These are phyloP conservation scores for Sphenopsis melanotis DNA, from an alignment of 2,797 vertebrate species.

Conservation along the genomic window DNA sequence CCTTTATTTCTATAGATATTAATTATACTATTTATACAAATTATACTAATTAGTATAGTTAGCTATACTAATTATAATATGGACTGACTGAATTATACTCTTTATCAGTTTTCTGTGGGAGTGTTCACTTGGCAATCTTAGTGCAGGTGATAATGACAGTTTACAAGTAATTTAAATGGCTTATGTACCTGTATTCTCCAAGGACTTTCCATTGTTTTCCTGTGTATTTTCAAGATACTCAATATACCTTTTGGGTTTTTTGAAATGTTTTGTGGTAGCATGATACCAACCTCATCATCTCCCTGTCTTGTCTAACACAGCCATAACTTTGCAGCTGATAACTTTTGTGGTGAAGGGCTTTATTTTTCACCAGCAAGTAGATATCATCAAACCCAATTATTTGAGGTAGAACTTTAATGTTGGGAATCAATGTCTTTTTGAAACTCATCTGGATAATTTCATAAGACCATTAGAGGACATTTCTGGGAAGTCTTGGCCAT, in stretches of 20 bases:
- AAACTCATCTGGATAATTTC: background rate
- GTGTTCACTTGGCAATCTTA: background rate
- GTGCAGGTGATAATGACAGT: background rate
- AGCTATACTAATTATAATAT: background rate
- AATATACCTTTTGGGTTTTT: background rate
- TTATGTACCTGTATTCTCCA: background rate
- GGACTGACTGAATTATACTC: background rate
- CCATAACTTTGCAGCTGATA: background rate
- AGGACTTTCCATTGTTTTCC: background rate
- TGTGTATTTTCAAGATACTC: background rate
- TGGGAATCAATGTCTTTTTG: background rate
- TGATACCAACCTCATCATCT: background rate
- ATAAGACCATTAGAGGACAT: background rate
- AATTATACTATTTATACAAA: background rate
- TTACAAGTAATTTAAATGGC: background rate
- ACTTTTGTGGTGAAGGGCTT: background rate
- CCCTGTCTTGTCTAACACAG: background rate
- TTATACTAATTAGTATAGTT: too few relatives aligned
- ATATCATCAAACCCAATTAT: background rate
- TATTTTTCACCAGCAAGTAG: background rate
- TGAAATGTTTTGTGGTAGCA: background rate
- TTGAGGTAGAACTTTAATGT: background rate
- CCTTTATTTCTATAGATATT: background rate
- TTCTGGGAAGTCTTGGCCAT: background rate
- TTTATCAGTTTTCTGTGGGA: background rate